Evolutionary conservation across 2,888 invertebrate species (phyloP), one percentile per base, ranked within the genome.

Genomic region (Salpingus planirostris): DNA sequence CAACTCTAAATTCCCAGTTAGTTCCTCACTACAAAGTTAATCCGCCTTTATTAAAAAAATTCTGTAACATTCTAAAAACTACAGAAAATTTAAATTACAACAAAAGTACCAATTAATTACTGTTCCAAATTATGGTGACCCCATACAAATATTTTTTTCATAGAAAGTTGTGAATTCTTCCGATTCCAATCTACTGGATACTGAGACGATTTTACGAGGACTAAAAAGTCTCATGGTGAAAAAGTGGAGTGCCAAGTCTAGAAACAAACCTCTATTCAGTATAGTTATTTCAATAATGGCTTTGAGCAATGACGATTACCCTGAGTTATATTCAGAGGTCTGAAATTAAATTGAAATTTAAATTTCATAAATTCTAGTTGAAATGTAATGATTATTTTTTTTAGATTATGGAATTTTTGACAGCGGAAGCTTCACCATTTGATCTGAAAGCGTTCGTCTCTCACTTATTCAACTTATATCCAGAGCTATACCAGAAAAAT

Each of bases 181-280:
- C 18, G 18, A 18, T 8, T 6, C 5, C 18, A 18, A 18, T 8
- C 18, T 25, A 2, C 14, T 33, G 6, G 26, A 15, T 11, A 29
- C 18, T 2, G n/a, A 13, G 2, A 32, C 24, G n/a, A 21, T 39
- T 15, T 12, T 39, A 11, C 12, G 21, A 11, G 39, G 29, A 2
- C n/a, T 39, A 2, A 30, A 35, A 25, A 32, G 26, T 13, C 26
- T 39, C 10, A 32, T 35, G 21, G 35, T 21, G 13, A 35, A 35
- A 24, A 39, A 39, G 11, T 39, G 39, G 39, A 24, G 28, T 1
- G 25, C n/a, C 12, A 30, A 29, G n/a, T 39, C 39, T 2, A 29
- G 21, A 21, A 39, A 39, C 22, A 39, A 36, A 21, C 13, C 25
- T 10, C 18, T 39, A 13, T 39, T 35, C 21, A 32, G 26, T 2